Conservation (phyloP, 2,888 invertebrate genomes). For the Eupithecia exiguata region DNA sequence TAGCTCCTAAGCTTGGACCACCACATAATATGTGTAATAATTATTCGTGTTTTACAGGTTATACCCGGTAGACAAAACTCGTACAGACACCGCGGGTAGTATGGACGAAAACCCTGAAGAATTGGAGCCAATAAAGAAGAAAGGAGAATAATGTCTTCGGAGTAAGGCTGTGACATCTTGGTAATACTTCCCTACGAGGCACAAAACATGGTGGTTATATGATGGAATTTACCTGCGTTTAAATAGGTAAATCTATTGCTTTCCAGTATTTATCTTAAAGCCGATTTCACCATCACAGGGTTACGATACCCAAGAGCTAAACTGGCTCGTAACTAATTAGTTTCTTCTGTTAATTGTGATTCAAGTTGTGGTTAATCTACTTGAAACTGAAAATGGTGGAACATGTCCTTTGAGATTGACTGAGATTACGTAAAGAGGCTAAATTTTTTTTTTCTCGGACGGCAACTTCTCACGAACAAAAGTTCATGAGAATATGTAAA, state of each 20-base stretch:
- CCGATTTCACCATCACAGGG: not conserved
- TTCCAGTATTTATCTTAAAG: not conserved
- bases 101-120: conserved; percentile 80
- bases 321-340: not conserved
- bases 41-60: conserved; percentile 83
- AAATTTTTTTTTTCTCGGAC: not conserved
- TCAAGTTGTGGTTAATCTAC: not conserved
- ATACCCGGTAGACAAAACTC: conserved; percentile 95
- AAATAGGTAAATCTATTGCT: not conserved
- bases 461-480: not conserved
- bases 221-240: not conserved
- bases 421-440: conserved; percentile 4
- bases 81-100: conserved; percentile 88
- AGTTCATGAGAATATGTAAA: too few species aligned
- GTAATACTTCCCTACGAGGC: not conserved
- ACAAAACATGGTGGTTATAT: not conserved
- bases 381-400: not conserved
- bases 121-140: conserved; percentile 60
- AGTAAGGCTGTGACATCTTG: conserved; percentile 14
- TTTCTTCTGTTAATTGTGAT: not conserved
- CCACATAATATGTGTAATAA: not conserved
- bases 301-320: not conserved
- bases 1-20: too few species aligned
- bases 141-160: conserved; percentile 59
- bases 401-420: not conserved